Evolutionary conservation across 2,113 vertebrate genomes (phyloP), one percentile per base, ranked within the genome.

Genomic region (Sminthopsis crassicaudata): DNA sequence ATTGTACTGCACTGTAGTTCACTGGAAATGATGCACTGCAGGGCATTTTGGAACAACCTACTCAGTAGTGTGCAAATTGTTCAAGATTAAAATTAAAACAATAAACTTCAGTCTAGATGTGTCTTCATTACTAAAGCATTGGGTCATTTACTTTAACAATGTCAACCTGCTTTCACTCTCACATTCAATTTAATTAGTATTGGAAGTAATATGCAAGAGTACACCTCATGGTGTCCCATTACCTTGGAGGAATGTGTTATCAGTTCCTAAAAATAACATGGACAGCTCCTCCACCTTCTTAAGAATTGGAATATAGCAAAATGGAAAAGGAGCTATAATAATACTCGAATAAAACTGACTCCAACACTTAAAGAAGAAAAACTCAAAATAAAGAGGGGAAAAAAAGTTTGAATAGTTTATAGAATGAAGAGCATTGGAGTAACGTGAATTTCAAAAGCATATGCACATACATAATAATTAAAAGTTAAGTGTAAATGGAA

Each of bases 141-240:
- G 98, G 97, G 97, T 97, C 98, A 98, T 98, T 98, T 98, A 98
- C 98, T 98, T 98, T 98, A 98, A 98, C 98, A 98, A 95, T 97
- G 97, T 97, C 98, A 98, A 97, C 98, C 97, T 98, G 91, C 91
- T 98, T 97, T 98, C 96, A 90, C 76, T 98, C 97, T 97, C 95
- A 94, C 95, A 95, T 98, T 98, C 93, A 51, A 91, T 97, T 98
- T 98, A 98, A 98, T 98, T 98, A 98, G 97, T 90, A 97, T 96
- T 97, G 96, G 98, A 97, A 98, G 95, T 91, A 98, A 97, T 97
- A 97, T 97, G 95, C 97, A 98, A 97, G 97, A 98, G 91, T 96
- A 98, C 96, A 97, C 96, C 97, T 98, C 97, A 92, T 97, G 95
- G 95, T 96, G 95, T 97, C 97, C 97, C 93, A 97, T 98, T 98